Conservation (phyloP, 2,113 vertebrate genomes). For the Deroptyus accipitrinus region DNA sequence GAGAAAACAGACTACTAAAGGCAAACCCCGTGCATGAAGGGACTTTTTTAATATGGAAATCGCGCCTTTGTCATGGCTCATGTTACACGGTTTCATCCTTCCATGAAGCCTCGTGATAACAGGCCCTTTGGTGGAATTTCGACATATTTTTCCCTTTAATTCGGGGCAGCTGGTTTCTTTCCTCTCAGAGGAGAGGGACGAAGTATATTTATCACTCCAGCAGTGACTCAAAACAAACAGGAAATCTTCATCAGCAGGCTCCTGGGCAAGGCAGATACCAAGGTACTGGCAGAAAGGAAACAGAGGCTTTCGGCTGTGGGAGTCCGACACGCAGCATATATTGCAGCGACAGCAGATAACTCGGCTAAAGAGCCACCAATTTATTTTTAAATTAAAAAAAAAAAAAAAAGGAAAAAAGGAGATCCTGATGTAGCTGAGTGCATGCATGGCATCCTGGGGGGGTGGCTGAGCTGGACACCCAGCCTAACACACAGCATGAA, state of each 20-base stretch:
- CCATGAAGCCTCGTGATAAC: slow-evolving; percentile 76
- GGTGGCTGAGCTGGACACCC: slow-evolving; percentile 25
- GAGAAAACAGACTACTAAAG: slow-evolving; percentile 56
- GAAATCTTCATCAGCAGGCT: slow-evolving; percentile 88
- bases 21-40: neutral
- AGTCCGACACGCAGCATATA: slow-evolving; percentile 57
- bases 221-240: slow-evolving; percentile 90
- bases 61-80: slow-evolving; percentile 2
- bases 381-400: slow-evolving; percentile 1
- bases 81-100: slow-evolving; percentile 65
- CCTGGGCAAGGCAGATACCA: slow-evolving; percentile 86
- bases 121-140: slow-evolving; percentile 76
- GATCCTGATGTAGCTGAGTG: neutral
- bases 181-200: slow-evolving; percentile 76
- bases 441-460: neutral
- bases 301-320: slow-evolving; percentile 78
- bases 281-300: slow-evolving; percentile 85
- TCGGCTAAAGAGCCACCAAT: slow-evolving; percentile 53
- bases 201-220: slow-evolving; percentile 89
- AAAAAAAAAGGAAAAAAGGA: neutral
- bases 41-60: slow-evolving; percentile 62
- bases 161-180: slow-evolving; percentile 85
- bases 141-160: slow-evolving; percentile 77
- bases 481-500: slow-evolving; percentile 41
- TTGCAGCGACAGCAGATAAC: slow-evolving; percentile 70